Percentiles rank a stretch among this genome's conserved stretches.
Conservation (phyloP, 2,797 vertebrate genomes). For the Acanthiza pusilla region DNA sequence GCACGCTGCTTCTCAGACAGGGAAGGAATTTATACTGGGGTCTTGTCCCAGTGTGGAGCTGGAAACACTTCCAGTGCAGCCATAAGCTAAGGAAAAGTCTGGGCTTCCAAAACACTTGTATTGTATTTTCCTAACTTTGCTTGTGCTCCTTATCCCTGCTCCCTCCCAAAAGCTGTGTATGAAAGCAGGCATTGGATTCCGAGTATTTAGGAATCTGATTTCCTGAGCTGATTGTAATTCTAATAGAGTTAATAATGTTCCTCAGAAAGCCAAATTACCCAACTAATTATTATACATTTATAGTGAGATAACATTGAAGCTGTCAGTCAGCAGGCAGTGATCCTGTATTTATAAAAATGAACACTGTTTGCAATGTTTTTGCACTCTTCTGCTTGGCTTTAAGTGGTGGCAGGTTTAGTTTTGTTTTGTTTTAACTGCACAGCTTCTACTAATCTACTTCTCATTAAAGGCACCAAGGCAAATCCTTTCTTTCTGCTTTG, state of each 20-base stretch:
- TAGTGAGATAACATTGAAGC: neutral
- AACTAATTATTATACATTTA: neutral
- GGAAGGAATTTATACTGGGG: neutral
- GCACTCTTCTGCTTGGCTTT: neutral
- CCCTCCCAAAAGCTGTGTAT: neutral
- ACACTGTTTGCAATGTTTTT: neutral
- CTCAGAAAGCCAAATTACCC: neutral
- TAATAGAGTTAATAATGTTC: neutral
- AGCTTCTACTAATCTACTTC: neutral
- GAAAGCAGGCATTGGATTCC: neutral
- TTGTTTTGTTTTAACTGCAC: neutral
- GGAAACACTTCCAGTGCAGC: neutral
- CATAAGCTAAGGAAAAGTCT: neutral
- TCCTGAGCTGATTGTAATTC: neutral
- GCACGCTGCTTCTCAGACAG: neutral
- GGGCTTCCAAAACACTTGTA: neutral
- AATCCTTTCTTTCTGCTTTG: constrained; percentile 9
- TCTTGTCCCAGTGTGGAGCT: neutral
- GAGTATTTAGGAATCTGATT: neutral
- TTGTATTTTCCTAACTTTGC: neutral
- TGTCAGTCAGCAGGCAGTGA: neutral
- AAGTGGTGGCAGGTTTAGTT: neutral
- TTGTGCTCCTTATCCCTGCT: neutral
- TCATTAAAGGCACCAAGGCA: neutral
- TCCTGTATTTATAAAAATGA: neutral